These are phyloP conservation scores for Lithophane semibrunnea DNA, from an alignment of 2,888 invertebrate genomes.

Conservation along the genomic window DNA sequence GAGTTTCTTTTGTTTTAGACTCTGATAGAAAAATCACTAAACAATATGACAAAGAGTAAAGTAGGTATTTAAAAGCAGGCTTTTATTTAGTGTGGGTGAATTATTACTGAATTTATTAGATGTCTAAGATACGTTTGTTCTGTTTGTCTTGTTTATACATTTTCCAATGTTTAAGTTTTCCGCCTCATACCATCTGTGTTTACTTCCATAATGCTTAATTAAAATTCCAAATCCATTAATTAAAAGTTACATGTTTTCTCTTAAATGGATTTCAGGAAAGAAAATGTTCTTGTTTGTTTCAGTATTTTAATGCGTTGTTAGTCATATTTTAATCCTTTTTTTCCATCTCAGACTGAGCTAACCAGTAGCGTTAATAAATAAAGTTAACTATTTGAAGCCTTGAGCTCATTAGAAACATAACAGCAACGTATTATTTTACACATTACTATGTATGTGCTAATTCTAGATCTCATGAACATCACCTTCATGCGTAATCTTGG, in stretches of 20 bases:
- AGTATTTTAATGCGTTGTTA: not conserved
- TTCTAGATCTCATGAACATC: conserved; percentile 21
- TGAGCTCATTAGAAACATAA: conserved; percentile 49
- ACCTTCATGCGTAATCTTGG: not conserved
- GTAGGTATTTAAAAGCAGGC: not conserved
- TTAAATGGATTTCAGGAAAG: not conserved
- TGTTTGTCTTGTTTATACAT: not conserved
- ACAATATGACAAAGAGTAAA: not conserved
- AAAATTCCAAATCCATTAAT: not conserved
- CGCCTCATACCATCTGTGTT: conserved; percentile 10
- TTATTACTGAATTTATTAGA: not conserved
- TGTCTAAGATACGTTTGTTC: not conserved
- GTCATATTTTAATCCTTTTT: not conserved
- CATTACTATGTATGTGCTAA: conserved; percentile 51
- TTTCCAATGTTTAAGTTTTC: not conserved
- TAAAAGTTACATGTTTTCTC: not conserved
- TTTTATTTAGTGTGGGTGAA: not conserved
- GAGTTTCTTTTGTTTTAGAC: conserved; percentile 34
- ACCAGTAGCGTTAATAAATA: conserved; percentile 15
- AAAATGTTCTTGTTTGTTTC: not conserved
- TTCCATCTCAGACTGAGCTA: not conserved
- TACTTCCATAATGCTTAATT: conserved; percentile 1
- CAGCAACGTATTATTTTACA: conserved; percentile 40
- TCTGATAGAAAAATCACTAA: conserved; percentile 6
- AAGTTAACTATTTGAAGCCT: conserved; percentile 31